These are phyloP conservation scores for Sprattus sprattus DNA, from an alignment of 2,113 vertebrate genomes.

Conservation along the genomic window DNA sequence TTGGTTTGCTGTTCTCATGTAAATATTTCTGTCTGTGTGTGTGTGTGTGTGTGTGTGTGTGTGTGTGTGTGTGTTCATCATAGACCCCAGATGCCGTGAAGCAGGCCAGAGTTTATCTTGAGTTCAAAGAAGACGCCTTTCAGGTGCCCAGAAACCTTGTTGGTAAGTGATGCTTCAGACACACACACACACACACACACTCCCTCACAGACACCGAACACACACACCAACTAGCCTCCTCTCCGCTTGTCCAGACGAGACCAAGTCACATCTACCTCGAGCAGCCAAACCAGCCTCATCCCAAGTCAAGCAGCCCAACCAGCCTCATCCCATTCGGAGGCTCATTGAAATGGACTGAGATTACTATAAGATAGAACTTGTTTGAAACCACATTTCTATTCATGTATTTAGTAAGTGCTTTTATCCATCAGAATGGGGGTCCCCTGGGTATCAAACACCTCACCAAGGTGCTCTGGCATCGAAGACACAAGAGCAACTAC, in stretches of 20 bases:
- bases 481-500: no score
- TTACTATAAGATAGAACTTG: no score
- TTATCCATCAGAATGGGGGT: no score
- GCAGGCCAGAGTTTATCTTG: constrained; percentile 84
- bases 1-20: no score
- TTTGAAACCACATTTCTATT: no score
- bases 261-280: no score
- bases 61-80: not conserved
- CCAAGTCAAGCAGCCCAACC: not conserved
- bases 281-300: not conserved
- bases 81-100: constrained; percentile 87
- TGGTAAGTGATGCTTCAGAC: constrained; percentile 69
- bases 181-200: no score
- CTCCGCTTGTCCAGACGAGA: no score
- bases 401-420: not conserved
- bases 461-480: no score
- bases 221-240: no score
- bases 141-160: constrained; percentile 87
- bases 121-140: constrained; percentile 89
- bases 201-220: no score
- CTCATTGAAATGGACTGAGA: not conserved
- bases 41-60: not conserved
- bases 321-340: not conserved
- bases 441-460: no score
- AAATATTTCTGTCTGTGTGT: constrained; percentile 28